Evolutionary conservation across 2,113 vertebrate genomes (phyloP), one percentile per base, ranked within the genome.

Genomic region (Ochotona princeps): DNA sequence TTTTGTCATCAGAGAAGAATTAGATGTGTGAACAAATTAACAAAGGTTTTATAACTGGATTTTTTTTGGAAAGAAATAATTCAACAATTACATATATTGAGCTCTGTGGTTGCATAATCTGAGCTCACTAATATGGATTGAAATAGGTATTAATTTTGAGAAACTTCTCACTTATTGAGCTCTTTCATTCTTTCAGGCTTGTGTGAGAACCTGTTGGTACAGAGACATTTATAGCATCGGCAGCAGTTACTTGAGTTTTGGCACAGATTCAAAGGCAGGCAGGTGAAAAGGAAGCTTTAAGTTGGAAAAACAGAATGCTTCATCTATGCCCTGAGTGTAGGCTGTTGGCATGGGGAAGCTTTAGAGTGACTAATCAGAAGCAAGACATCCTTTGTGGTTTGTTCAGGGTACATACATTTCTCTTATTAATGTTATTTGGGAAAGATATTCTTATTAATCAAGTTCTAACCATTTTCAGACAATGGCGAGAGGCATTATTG

Each of bases 1-100:
- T 57, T 89, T 60, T 60, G 21, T 63, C 38, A 81, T 83, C 84
- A 66, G 66, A 89, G 61, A 92, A 75, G 72, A 72, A 84, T 78
- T 49, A 92, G 23, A n/a, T 49, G 47, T 69, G 12, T 86, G 92
- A 32, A 78, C 20, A 69, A 73, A 69, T 72, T 26, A 66, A 66
- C 70, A 74, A 57, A 93, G 26, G 35, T 86, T 92, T 81, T 81
- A 6, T 44, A 67, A 89, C 3, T 69, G 75, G 32, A 28, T 49
- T 44, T 73, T 30, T 23, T 78, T 32, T 91, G 13, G 54, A 81
- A 87, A 67, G 73, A 63, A 78, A 44, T 69, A 87, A 72, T 80
- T 84, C n/a, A 80, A 7, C 1, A 60, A 26, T 81, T 73, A 32
- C 5, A 18, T 80, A 78, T 14, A 51, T 32, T 61, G 51, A 87